Evolutionary conservation across 2,113 vertebrate genomes (phyloP).

Genomic region (Eulemur macaco): DNA sequence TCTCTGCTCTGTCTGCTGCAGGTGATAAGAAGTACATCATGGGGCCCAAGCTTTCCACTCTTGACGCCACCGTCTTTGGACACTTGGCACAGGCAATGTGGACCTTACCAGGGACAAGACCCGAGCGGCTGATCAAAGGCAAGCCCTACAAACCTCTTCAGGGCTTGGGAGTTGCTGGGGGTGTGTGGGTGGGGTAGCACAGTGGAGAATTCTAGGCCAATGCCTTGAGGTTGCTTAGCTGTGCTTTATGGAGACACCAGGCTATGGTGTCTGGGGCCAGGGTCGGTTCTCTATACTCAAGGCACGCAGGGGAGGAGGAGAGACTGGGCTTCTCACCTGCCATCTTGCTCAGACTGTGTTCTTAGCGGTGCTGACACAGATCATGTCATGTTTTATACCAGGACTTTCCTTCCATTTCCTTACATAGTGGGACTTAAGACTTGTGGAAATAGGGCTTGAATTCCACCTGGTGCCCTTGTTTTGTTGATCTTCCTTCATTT

Average conservation of each 20-base stretch:
- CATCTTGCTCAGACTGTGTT: background rate
- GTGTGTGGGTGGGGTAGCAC: background rate
- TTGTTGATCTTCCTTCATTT: background rate
- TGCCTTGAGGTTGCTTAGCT: background rate
- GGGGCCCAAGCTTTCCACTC: constrained; percentile 94
- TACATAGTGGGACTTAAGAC: background rate
- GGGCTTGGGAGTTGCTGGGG: background rate
- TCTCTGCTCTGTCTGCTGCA: constrained; percentile 74
- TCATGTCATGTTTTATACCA: background rate
- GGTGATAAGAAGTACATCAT: constrained; percentile 99
- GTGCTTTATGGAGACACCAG: background rate
- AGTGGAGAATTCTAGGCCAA: background rate
- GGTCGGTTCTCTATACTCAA: background rate
- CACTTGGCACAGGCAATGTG: constrained; percentile 98
- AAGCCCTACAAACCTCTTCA: constrained; percentile 48
- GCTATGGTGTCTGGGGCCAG: background rate
- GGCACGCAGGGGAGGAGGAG: background rate
- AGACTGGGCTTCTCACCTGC: background rate
- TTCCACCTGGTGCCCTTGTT: background rate
- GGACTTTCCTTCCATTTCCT: background rate
- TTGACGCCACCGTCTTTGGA: constrained; percentile 97
- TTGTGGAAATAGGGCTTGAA: background rate
- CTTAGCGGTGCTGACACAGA: background rate
- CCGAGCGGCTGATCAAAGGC: constrained; percentile 97
- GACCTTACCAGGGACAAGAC: constrained; percentile 96